Conservation (phyloP, 2,113 vertebrate species). For the Caracal caracal region DNA sequence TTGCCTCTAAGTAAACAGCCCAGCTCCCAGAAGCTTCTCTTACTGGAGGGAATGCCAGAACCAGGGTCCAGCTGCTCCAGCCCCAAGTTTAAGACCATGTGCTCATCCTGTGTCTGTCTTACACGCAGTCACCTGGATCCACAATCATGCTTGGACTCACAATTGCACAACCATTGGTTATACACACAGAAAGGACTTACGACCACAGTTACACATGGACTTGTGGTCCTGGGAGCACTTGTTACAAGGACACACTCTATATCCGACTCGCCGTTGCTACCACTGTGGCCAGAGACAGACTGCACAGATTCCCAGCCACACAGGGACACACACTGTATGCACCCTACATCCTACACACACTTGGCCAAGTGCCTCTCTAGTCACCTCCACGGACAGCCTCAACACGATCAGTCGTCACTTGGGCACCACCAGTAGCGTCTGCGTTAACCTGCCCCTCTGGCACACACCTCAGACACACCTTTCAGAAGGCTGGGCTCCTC, state of each 20-base stretch:
- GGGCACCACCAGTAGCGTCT: background rate
- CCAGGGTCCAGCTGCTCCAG: background rate
- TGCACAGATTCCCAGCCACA: background rate
- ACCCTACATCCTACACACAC: no score
- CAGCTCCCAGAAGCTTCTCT: background rate
- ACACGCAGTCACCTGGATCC: background rate
- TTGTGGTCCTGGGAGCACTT: background rate
- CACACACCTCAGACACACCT: background rate
- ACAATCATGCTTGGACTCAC: background rate
- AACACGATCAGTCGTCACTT: background rate
- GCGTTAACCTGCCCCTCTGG: background rate
- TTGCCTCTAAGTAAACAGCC: background rate
- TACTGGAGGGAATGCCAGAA: background rate
- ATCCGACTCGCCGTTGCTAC: background rate
- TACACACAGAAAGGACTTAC: background rate
- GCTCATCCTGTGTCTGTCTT: background rate
- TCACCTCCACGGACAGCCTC: background rate
- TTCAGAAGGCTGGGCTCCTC: background rate
- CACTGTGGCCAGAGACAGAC: constrained; percentile 28
- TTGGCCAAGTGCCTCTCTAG: background rate
- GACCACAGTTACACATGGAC: background rate
- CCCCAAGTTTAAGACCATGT: background rate
- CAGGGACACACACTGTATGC: background rate
- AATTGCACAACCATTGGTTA: background rate
- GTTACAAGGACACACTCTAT: constrained; percentile 23